Evolutionary conservation across 1,140 invertebrate species (phyloP).

Genomic region (Philopotamus ludificatus): DNA sequence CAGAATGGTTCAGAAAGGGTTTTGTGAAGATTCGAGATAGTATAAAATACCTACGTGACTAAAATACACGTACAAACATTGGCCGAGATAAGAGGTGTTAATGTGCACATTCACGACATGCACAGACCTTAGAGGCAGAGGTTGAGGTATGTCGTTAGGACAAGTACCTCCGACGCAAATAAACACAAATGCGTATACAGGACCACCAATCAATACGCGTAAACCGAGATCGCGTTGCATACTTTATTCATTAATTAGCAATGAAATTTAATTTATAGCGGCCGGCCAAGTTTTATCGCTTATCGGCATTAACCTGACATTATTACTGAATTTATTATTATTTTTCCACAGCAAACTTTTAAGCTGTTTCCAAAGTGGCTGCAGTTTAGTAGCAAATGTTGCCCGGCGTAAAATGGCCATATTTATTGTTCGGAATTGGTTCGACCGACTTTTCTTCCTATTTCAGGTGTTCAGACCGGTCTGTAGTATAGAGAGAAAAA

Average conservation of each 20-base stretch:
- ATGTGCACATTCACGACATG: neutral
- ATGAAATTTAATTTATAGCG: neutral
- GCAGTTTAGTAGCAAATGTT: constrained; percentile 7
- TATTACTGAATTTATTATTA: neutral
- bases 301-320: neutral
- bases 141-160: too few species aligned
- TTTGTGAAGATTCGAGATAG: neutral
- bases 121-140: too few species aligned
- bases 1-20: neutral
- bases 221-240: too few species aligned
- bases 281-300: neutral
- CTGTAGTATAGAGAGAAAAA: too few species aligned
- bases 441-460: neutral
- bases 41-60: neutral
- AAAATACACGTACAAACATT: neutral
- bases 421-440: neutral
- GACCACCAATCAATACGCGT: too few species aligned
- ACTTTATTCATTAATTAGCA: too few species aligned
- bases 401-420: neutral
- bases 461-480: neutral
- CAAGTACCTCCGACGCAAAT: too few species aligned
- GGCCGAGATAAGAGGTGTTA: neutral
- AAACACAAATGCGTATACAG: too few species aligned
- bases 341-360: neutral
- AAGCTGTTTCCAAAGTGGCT: constrained; percentile 6